Base-by-base conservation (phyloP, 2,797 vertebrate genomes). In the Perodicticus potto region DNA sequence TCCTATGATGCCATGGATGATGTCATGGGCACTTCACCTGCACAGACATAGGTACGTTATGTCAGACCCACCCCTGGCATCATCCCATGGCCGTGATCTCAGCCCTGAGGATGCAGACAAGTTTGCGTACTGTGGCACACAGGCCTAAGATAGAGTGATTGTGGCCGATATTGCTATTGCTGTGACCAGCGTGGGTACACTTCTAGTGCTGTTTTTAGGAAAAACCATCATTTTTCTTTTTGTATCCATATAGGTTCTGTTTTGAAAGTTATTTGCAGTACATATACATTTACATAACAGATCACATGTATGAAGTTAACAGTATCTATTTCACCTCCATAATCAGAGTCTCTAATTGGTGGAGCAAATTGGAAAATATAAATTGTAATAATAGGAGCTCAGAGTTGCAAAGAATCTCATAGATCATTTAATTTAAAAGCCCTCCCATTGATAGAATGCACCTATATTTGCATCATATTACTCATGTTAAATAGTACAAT, bases 401-500 rank as follows among this genome's bases (percentile, higher is more conserved):
- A 32, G 59, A 59, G 65, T 80, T 84, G 37, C 94, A 95, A 88
- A 65, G 7, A 40, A 76, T 45, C 40, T 81, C 32, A 34, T 7
- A 59, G 69, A 57, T 91, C 10, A 85, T 81, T 55, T 91, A 27
- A 32, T 55, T 77, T 61, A 73, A 53, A 65, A 72, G 43, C 17
- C 12, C 63, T 74, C 59, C 45, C 45, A 49, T 45, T 91, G 65
- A 65, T 61, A 84, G 74, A 83, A 45, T 10, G 63, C 40, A 8
- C 12, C 43, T 25, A 34, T 14, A 82, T 40, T 61, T 61, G 17
- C 27, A 57, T 73, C 77, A 53, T 23, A 72, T 76, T 93, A 85
- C 63, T 74, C 96, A 93, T 16, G 90, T 59, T 73, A 90, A 93
- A 76, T 40, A 76, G 10, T 72, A 84, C 27, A 40, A 32, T 49